A percentile compares a stretch with the other conserved stretches of the same genome.
These are phyloP conservation scores for Prosopocoilus inquinatus DNA, from an alignment of 2,888 invertebrate genomes.

Conservation along the genomic window DNA sequence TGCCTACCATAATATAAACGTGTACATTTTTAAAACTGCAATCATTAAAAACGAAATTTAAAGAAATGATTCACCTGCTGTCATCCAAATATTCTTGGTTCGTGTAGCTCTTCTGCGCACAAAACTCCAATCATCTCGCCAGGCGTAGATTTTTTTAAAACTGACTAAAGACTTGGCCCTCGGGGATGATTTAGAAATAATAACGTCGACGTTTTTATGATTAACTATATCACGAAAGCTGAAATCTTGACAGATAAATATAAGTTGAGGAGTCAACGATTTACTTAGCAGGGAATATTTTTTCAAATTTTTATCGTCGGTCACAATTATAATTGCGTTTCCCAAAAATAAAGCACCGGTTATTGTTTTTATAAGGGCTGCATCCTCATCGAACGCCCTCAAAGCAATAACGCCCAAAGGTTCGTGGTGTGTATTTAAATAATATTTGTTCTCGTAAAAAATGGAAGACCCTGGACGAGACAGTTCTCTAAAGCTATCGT, in stretches of 20 bases:
- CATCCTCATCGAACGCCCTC: constrained; percentile 21
- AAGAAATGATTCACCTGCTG: constrained; percentile 35
- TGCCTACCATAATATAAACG: too few species aligned
- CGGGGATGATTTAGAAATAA: background rate
- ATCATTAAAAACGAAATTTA: too few species aligned
- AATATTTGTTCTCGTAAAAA: constrained; percentile 19
- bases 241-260: background rate
- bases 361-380: constrained; percentile 28
- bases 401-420: constrained; percentile 39
- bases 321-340: constrained; percentile 40
- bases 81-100: constrained; percentile 41
- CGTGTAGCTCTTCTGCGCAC: constrained; percentile 30
- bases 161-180: constrained; percentile 9
- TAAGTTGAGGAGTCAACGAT: constrained; percentile 12
- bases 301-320: constrained; percentile 9
- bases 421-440: constrained; percentile 29
- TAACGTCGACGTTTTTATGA: background rate
- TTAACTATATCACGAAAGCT: background rate
- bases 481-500: constrained; percentile 23
- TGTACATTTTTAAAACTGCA: too few species aligned
- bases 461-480: constrained; percentile 5
- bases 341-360: constrained; percentile 39
- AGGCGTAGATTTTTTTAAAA: constrained; percentile 27
- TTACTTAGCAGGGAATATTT: constrained; percentile 3
- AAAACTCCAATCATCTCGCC: constrained; percentile 24